These are phyloP conservation scores for Hirundichthys speculiger DNA, from an alignment of 2,113 vertebrate genomes.

Conservation along the genomic window DNA sequence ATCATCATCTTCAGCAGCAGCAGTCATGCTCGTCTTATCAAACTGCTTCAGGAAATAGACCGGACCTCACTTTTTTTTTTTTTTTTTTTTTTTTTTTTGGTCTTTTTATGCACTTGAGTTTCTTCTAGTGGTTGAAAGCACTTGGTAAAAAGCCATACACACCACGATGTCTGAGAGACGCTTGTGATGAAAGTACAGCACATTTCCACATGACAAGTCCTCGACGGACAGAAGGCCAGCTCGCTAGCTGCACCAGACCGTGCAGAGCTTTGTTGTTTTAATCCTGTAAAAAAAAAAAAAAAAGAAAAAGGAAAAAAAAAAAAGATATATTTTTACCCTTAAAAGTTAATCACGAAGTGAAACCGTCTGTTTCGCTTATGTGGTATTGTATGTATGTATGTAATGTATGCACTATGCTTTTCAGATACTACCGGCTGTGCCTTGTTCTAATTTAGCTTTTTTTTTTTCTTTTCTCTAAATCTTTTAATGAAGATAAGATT, in stretches of 20 bases:
- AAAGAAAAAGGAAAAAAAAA: constrained; percentile 1
- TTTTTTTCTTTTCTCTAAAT: constrained; percentile 81
- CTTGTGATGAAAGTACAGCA: constrained; percentile 60
- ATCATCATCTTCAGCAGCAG: neutral
- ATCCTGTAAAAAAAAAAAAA: constrained; percentile 13
- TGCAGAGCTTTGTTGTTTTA: constrained; percentile 37
- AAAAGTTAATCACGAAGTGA: constrained; percentile 76
- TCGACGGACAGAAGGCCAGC: constrained; percentile 42
- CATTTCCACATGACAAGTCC: constrained; percentile 58
- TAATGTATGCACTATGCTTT: constrained; percentile 89
- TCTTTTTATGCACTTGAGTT: constrained; percentile 70
- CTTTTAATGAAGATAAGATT: constrained; percentile 81
- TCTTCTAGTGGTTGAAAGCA: constrained; percentile 71
- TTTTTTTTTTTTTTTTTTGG: neutral
- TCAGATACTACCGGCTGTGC: constrained; percentile 94
- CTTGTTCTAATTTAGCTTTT: constrained; percentile 78
- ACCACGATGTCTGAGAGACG: constrained; percentile 52
- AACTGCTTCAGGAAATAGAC: constrained; percentile 40
- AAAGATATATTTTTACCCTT: neutral
- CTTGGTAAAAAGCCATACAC: constrained; percentile 72
- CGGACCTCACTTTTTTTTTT: constrained; percentile 64
- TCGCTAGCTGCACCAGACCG: constrained; percentile 17
- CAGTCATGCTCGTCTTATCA: constrained; percentile 16
- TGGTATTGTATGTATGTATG: too few relatives aligned
- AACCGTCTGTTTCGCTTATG: constrained; percentile 64